Evolutionary conservation across 2,113 vertebrate species (phyloP), one percentile per base, ranked within the genome.

Genomic region (Paralichthys olivaceus): DNA sequence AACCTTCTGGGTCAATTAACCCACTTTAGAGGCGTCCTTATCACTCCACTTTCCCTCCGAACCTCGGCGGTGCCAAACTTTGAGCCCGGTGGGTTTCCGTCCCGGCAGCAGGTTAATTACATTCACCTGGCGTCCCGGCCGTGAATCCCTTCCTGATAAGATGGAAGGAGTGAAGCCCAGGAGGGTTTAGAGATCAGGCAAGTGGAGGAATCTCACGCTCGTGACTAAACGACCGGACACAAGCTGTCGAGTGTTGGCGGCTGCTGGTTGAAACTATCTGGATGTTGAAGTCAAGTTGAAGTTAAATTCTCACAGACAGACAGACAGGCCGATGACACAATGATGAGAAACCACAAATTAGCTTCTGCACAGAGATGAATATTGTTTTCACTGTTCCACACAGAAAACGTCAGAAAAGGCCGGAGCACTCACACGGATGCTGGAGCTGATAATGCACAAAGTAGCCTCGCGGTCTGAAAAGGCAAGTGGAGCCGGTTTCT

Each of bases 21-120:
- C 62, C 61, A 51, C 72, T 56, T n/a, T 53, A 34, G 55, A 72
- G 26, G 13, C 5, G 61, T 75, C 45, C 56, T 86, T 86, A 86
- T 89, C 81, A 61, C 37, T 47, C 61, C 23, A 11, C 65, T 29
- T 22, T 32, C n/a, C 45, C 14, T 19, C 45, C 29, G 19, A 47
- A 70, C 81, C 65, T 76, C 53, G 19, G 72, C 9, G 54, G 58
- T 37, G 47, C 28, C 60, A 40, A 14, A 34, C 72, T 62, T 12
- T 0, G 62, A 64, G 75, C 63, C 70, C 76, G 61, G 77, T 57
- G 54, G 75, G 74, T 61, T 72, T 81, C 72, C 63, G 13, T 72
- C 55, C 71, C 58, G 63, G 28, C 77, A 20, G 77, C 78, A 28
- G 90, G 90, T 89, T 91, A 91, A 91, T 91, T 90, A 89, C 85